Evolutionary conservation across 2,888 invertebrate genomes (phyloP).

Genomic region (Cyclophora punctaria): DNA sequence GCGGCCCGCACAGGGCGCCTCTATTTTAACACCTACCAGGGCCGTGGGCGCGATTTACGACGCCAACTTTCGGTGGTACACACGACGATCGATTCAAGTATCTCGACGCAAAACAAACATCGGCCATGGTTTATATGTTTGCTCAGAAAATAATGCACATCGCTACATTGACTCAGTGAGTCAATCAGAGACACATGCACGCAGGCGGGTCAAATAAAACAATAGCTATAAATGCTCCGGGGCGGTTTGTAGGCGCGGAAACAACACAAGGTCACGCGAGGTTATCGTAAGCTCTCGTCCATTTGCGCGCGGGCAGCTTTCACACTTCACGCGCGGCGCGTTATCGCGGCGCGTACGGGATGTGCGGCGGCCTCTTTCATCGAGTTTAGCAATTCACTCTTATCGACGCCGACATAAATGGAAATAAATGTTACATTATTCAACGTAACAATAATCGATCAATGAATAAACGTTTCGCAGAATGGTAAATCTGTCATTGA

Average conservation of each 20-base stretch:
- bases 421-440: constrained; percentile 29
- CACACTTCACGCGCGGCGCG: constrained; percentile 34
- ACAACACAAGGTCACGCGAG: constrained; percentile 49
- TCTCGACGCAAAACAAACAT: constrained; percentile 23
- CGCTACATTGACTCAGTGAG: constrained; percentile 4
- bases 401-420: constrained; percentile 20
- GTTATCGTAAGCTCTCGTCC: constrained; percentile 38
- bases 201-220: constrained; percentile 9
- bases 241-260: constrained; percentile 32
- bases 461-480: constrained; percentile 20
- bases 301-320: constrained; percentile 43
- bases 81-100: constrained; percentile 38
- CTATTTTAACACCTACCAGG: constrained; percentile 70
- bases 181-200: constrained; percentile 7
- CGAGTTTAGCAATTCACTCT: constrained; percentile 20
- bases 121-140: constrained; percentile 19
- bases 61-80: constrained; percentile 31
- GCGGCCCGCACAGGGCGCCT: constrained; percentile 65
- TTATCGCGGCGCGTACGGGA: constrained; percentile 26
- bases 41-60: constrained; percentile 68
- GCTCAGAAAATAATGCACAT: constrained; percentile 16
- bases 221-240: constrained; percentile 13
- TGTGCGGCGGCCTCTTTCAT: constrained; percentile 34
- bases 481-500: constrained; percentile 46
- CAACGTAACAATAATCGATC: constrained; percentile 27